phyloP scores from a whole-genome alignment of 2,888 invertebrate genomes.

The Tridacna gigas region DNA sequence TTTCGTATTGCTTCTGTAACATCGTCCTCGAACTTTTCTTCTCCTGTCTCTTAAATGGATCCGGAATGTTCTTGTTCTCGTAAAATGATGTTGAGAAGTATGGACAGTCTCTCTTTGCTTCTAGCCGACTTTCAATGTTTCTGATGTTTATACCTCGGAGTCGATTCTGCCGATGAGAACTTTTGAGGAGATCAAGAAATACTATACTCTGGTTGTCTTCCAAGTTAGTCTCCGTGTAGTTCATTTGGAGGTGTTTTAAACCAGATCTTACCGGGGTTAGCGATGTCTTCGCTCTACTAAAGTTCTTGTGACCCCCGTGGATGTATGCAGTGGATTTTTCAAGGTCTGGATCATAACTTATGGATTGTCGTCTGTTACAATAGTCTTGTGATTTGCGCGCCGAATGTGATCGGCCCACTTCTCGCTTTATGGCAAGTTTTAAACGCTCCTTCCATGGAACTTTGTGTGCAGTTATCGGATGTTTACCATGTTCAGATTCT shows the following conservation, averaged over 20 bases:
- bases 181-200: conserved; percentile 72
- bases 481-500: neutral
- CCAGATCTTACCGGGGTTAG: conserved; percentile 67
- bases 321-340: conserved; percentile 71
- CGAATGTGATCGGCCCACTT: neutral
- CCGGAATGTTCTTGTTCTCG: conserved; percentile 62
- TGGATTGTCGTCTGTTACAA: conserved; percentile 39
- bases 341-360: conserved; percentile 68
- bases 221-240: conserved; percentile 75
- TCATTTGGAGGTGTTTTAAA: conserved; percentile 69
- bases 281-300: conserved; percentile 69
- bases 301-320: conserved; percentile 68
- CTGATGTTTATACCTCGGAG: conserved; percentile 65
- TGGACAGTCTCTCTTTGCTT: conserved; percentile 66
- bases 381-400: neutral
- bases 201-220: conserved; percentile 73
- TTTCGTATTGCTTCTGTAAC: conserved; percentile 72
- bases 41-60: conserved; percentile 54
- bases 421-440: conserved; percentile 7
- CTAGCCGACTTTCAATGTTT: conserved; percentile 69
- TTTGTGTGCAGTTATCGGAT: neutral
- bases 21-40: conserved; percentile 66
- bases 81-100: conserved; percentile 67
- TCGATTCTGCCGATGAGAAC: conserved; percentile 66
- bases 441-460: conserved; percentile 16